phyloP scores from a whole-genome alignment of 2,888 invertebrate genomes.

The Erebia palarica region DNA sequence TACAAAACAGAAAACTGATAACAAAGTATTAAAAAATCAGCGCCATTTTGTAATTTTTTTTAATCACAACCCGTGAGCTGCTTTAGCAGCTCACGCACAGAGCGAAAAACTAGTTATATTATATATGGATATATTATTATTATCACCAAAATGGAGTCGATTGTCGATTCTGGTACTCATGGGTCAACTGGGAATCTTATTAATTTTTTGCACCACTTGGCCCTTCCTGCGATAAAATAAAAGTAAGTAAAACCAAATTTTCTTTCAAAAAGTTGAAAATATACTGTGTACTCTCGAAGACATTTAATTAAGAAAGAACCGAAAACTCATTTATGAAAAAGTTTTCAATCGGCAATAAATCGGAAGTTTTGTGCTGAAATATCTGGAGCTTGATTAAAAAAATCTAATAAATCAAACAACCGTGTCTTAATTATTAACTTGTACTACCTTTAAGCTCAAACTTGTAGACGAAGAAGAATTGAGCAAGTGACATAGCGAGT shows the following conservation, averaged over 20 bases:
- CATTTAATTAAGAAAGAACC: neutral
- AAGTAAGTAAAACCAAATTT: neutral
- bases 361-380: neutral
- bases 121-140: too few species aligned
- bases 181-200: too few species aligned
- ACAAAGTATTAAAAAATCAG: too few species aligned
- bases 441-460: neutral
- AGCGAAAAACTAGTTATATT: too few species aligned
- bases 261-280: neutral
- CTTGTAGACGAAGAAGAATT: neutral
- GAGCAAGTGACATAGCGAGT: neutral
- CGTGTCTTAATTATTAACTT: neutral
- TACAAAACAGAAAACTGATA: too few species aligned
- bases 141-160: too few species aligned
- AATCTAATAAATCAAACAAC: conserved; percentile 1
- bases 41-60: too few species aligned
- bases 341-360: neutral
- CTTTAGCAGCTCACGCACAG: too few species aligned
- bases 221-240: neutral
- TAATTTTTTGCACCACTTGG: neutral
- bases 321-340: conserved; percentile 13
- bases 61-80: too few species aligned
- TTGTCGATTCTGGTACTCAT: too few species aligned
- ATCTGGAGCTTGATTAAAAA: conserved; percentile 7
- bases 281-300: neutral